phyloP scores from a whole-genome alignment of 1,140 invertebrate genomes.

The Mamestra configurata region DNA sequence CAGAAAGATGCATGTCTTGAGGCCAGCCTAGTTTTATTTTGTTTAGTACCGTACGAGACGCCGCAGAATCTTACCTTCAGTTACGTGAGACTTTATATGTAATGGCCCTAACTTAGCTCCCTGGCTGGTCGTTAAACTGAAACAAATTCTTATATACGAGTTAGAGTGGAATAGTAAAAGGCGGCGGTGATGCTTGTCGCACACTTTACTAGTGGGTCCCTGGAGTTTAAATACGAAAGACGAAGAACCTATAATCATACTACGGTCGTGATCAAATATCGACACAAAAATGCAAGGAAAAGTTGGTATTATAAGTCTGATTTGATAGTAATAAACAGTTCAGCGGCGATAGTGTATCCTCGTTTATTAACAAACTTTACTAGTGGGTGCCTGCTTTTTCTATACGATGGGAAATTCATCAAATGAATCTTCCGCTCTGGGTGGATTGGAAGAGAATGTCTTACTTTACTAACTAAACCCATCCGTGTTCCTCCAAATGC shows the following conservation, averaged over 20 bases:
- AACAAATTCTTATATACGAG: conserved; percentile 27
- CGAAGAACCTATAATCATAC: neutral
- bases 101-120: conserved; percentile 12
- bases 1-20: no score
- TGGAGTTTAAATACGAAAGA: neutral
- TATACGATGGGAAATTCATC: no score
- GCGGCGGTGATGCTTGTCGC: neutral
- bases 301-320: no score
- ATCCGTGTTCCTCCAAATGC: no score
- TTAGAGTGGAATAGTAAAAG: conserved; percentile 17
- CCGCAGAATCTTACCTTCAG: neutral
- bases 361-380: no score
- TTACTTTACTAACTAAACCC: no score
- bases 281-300: neutral
- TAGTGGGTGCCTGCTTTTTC: no score
- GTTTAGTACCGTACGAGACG: neutral
- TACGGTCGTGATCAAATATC: neutral
- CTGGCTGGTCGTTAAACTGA: conserved; percentile 18
- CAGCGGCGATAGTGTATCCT: neutral
- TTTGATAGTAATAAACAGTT: neutral
- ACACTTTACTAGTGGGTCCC: conserved; percentile 6
- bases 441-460: no score
- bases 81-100: conserved; percentile 2
- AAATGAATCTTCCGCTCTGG: no score
- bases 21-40: neutral